phyloP scores from a whole-genome alignment of 2,113 vertebrate genomes.

The Falco punctatus region DNA sequence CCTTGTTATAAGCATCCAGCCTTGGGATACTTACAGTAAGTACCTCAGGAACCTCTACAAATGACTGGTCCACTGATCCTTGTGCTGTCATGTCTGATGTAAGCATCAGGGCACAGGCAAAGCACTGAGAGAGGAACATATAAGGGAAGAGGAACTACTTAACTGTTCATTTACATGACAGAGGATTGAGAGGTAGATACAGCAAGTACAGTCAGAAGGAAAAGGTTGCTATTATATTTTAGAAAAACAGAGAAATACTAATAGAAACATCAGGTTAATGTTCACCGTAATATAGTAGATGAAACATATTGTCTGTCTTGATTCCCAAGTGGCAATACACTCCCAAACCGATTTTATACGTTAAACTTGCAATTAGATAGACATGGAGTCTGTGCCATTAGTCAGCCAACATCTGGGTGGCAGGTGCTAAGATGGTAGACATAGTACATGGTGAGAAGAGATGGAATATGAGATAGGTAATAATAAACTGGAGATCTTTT shows the following conservation, averaged over 20 bases:
- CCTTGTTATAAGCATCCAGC: not conserved
- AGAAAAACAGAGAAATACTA: not conserved
- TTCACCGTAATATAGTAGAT: not conserved
- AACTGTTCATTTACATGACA: not conserved
- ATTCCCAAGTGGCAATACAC: not conserved
- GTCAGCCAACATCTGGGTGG: not conserved
- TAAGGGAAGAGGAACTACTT: not conserved
- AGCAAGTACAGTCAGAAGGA: not conserved
- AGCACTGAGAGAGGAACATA: not conserved
- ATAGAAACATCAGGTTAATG: not conserved
- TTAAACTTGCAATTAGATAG: not conserved
- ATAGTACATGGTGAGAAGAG: not conserved
- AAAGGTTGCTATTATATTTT: not conserved
- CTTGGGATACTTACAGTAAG: not conserved
- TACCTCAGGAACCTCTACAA: not conserved
- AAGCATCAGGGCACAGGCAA: not conserved
- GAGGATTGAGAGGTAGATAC: not conserved
- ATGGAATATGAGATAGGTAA: not conserved
- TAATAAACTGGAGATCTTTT: not conserved
- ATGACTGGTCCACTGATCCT: not conserved
- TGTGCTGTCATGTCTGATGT: not conserved
- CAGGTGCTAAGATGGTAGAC: not conserved
- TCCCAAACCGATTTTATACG: not conserved
- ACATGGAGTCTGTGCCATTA: not conserved
- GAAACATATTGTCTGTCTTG: not conserved